Percentiles rank a stretch among this genome's conserved stretches.
These are phyloP conservation scores for Chaetorhynchus papuensis DNA, from an alignment of 2,113 vertebrate species.

Conservation along the genomic window DNA sequence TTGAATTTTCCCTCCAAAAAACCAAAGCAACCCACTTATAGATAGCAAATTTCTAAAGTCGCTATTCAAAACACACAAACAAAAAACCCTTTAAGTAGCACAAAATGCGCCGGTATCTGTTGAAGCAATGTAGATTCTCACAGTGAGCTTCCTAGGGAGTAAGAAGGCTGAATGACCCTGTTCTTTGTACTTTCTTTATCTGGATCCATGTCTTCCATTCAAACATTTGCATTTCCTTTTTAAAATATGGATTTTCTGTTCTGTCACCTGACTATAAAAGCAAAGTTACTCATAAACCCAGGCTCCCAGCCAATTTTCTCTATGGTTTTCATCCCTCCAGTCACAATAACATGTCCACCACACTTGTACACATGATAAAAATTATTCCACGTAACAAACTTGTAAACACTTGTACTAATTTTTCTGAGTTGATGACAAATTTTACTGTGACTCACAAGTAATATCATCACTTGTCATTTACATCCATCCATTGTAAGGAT, in stretches of 20 bases:
- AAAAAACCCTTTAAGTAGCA: background rate
- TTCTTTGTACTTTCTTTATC: background rate
- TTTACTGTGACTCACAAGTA: background rate
- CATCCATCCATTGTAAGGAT: background rate
- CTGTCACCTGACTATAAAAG: background rate
- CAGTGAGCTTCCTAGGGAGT: background rate
- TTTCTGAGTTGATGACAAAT: background rate
- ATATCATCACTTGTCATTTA: background rate
- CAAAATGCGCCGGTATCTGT: background rate
- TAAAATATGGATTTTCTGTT: background rate
- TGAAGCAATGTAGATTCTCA: background rate
- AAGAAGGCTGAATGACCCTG: background rate
- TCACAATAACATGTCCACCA: background rate
- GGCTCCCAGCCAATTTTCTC: background rate
- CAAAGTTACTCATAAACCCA: background rate
- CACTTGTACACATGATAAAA: background rate
- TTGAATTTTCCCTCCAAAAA: background rate
- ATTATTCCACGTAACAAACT: background rate
- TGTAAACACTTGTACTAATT: background rate
- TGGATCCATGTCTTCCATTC: background rate
- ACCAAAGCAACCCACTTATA: background rate
- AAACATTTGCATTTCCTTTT: background rate
- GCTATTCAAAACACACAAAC: background rate
- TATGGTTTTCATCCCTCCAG: background rate
- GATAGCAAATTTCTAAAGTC: background rate